Conservation (phyloP, 2,113 vertebrate genomes). For the Sterrhoptilus dennistouni region DNA sequence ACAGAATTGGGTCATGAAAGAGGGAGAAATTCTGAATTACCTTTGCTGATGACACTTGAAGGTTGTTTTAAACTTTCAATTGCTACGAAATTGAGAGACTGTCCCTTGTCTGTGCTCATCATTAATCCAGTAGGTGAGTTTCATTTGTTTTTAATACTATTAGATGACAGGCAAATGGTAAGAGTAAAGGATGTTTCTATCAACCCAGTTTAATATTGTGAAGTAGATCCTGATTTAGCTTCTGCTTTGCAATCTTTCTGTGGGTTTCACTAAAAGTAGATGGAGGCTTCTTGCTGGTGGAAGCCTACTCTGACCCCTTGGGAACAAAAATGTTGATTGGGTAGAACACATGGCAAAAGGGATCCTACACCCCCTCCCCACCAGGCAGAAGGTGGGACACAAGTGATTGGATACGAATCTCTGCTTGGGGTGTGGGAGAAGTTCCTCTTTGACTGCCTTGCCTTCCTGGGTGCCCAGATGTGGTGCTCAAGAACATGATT, state of each 20-base stretch:
- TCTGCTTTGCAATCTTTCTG: not conserved
- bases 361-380: not conserved
- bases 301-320: not conserved
- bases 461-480: not conserved
- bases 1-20: constrained; percentile 68
- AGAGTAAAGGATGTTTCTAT: not conserved
- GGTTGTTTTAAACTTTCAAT: constrained; percentile 49
- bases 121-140: constrained; percentile 16
- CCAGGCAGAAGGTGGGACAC: not conserved
- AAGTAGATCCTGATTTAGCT: not conserved
- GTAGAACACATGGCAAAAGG: not conserved
- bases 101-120: constrained; percentile 24
- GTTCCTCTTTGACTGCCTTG: not conserved
- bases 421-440: not conserved
- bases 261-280: not conserved
- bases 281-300: not conserved
- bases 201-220: not conserved
- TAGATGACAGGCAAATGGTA: not conserved
- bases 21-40: constrained; percentile 47
- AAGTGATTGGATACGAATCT: not conserved
- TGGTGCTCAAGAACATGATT: not conserved
- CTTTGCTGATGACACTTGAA: constrained; percentile 56
- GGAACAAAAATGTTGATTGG: not conserved
- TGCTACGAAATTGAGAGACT: constrained; percentile 50
- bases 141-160: constrained; percentile 9